Evolutionary conservation across 2,797 vertebrate genomes (phyloP), one percentile per base, ranked within the genome.

Genomic region (Tenualosa ilisha): DNA sequence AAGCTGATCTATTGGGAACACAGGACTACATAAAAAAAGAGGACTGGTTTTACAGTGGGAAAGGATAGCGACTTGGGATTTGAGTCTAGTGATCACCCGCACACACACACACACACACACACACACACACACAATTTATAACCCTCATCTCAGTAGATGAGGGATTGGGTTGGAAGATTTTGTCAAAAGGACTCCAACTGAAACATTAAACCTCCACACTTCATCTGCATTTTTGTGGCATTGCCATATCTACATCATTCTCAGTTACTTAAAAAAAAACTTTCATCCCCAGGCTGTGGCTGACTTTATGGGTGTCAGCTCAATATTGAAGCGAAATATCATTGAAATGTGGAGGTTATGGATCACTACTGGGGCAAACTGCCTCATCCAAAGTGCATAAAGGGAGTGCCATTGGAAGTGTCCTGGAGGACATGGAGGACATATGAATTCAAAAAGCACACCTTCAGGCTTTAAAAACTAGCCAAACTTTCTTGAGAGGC

Each of bases 41-140:
- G 40, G 37, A 15, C 5, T 46, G 9, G 72, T 22, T 79, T 20
- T 8, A 79, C 7, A 79, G 13, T 22, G 15, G 40, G 37, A 46
- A 79, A 43, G 59, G 8, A 24, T 7, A n/a, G 72, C 37, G 37
- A 79, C 37, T 79, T 1, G 72, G 17, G 37, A 20, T 20, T 79
- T 8, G 72, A 79, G 72, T 46, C 20, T 37, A 72, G 65, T 31
- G 37, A 72, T 24, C 59, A 61, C 59, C 3, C 59, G 24, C 59
- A n/a, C 59, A 61, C 59, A 61, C 59, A 61, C 59, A 61, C 59
- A 63, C 59, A 63, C 59, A 56, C 54, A 56, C 54, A 22, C 54
- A 56, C 54, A 56, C 54, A 56, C 54, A 56, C 54, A 56, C 54
- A 51, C 50, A 75, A 75, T 75, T 75, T 75, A 75, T 75, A 1